Base-by-base conservation (phyloP, 2,888 invertebrate species). In the Pycnomerus fuliginosus region DNA sequence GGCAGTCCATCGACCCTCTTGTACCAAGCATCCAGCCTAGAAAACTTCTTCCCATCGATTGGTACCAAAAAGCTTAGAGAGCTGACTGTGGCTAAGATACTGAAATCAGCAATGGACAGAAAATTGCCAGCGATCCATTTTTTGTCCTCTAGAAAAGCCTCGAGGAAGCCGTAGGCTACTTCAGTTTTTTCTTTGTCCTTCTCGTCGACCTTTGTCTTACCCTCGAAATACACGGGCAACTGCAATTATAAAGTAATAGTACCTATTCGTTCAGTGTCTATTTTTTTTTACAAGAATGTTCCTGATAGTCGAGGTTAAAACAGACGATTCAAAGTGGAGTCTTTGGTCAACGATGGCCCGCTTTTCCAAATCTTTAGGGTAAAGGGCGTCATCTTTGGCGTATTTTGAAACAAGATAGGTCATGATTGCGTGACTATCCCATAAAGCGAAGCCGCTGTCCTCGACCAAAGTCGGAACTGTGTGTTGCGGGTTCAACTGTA, bases 401-500 rank as follows among this genome's bases (percentile, higher is more conserved):
- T 78, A 80, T 56, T 77, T 77, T 2, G 69, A 67, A 2, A 72
- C 73, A 52, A 80, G 63, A 48, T 75, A 77, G 15, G 68, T 65
- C 10, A 66, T 64, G 22, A 77, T 76, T 0, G 76, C 75, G 50
- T 76, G 75, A 44, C 76, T 77, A 48, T 46, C 67, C 61, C 30
- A 71, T 3, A 55, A 44, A 76, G 71, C 31, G 60, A 73, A 76
- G 33, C 76, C 78, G 16, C 74, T 72, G 56, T 77, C 74, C 55
- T 77, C 74, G 3, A 69, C 58, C 23, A 80, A 64, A n/a, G 76
- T 75, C 2, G 80, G 80, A 27, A 80, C 62, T 27, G 75, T 75
- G 57, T 76, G 77, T 48, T 74, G 73, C 1, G 78, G 77, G 38
- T 54, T 53, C 34, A 53, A 37, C 55, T 56, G 37, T 15, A 37